Conservation (phyloP, 1,140 invertebrate species). For the Drosophila serrata region DNA sequence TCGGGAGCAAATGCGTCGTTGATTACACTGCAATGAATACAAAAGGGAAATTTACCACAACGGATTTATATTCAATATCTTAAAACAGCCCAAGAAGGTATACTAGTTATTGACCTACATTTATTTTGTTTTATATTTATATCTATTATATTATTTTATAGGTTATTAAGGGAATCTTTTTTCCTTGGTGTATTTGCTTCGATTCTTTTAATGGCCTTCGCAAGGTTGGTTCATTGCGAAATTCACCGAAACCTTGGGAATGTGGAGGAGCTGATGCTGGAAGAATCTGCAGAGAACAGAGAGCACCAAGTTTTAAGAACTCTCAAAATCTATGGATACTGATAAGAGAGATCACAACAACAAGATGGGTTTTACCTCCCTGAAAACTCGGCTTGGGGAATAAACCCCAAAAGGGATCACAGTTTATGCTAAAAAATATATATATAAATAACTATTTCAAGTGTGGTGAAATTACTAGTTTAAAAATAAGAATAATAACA, state of each 20-base stretch:
- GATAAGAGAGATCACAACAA: conserved; percentile 5
- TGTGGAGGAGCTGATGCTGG: conserved; percentile 9
- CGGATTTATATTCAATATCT: neutral
- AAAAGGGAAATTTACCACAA: too few species aligned
- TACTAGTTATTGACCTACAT: neutral
- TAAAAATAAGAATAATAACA: neutral
- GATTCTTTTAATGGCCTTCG: conserved; percentile 30
- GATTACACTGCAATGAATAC: conserved; percentile 9
- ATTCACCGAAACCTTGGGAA: conserved; percentile 13
- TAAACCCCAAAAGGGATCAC: neutral
- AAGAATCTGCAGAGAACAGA: conserved; percentile 24
- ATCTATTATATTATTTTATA: neutral
- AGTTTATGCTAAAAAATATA: neutral
- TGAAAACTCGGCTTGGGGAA: neutral
- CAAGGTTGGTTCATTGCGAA: conserved; percentile 42
- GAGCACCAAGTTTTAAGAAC: neutral
- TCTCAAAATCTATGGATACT: neutral
- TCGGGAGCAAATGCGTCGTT: conserved; percentile 46
- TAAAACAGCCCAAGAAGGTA: neutral
- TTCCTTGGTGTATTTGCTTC: conserved; percentile 5
- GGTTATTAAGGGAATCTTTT: neutral
- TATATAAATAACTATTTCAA: conserved; percentile 1
- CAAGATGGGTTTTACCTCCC: neutral
- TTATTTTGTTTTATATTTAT: neutral
- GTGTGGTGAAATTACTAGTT: conserved; percentile 16